Evolutionary conservation across 2,113 vertebrate species (phyloP).

Genomic region (Lamprologus ornatipinnis): DNA sequence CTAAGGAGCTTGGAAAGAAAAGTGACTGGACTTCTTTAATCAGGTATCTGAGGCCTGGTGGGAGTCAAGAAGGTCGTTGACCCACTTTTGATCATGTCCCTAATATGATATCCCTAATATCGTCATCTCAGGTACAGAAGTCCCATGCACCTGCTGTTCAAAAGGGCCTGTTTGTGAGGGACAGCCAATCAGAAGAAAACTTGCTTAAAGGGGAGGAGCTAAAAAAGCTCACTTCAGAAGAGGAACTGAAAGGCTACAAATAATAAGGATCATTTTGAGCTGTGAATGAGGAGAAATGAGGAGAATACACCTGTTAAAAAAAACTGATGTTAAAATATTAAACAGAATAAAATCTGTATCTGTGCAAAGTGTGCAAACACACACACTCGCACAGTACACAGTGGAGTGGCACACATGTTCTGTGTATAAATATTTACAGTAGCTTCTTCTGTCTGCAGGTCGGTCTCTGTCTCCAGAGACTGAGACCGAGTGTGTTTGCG

Average conservation of each 20-base stretch:
- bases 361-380: background rate
- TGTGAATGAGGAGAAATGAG: background rate
- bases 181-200: background rate
- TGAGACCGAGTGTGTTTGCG: background rate
- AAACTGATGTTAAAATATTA: background rate
- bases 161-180: background rate
- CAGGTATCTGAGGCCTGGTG: background rate
- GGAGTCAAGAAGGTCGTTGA: background rate
- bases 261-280: background rate
- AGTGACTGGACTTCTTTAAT: background rate
- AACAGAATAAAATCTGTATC: background rate
- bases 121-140: background rate
- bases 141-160: background rate
- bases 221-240: background rate
- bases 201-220: background rate
- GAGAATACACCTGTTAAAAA: background rate
- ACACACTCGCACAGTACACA: background rate
- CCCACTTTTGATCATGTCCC: background rate
- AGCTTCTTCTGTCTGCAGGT: background rate
- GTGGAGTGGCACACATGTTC: background rate
- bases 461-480: background rate
- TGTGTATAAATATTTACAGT: conserved; percentile 44
- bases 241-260: background rate
- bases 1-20: background rate
- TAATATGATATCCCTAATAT: background rate